phyloP scores from a whole-genome alignment of 2,113 vertebrate species.

The Mugil cephalus region DNA sequence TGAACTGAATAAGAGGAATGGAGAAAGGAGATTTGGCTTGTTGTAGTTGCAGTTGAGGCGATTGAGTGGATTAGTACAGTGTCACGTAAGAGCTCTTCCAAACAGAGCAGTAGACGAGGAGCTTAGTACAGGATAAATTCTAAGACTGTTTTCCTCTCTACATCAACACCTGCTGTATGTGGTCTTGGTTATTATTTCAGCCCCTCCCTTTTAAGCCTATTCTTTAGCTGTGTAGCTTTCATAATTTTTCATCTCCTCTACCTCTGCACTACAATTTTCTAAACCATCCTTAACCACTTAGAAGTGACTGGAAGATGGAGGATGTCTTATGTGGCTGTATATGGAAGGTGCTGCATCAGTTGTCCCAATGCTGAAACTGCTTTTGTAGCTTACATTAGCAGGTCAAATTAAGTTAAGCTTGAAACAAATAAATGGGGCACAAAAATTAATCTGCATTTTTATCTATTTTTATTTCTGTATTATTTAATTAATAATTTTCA shows the following conservation, averaged over 20 bases:
- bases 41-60: constrained; percentile 5
- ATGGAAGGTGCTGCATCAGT: constrained; percentile 12
- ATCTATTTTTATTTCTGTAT: no score
- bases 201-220: not conserved
- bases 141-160: no score
- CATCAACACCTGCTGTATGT: not conserved
- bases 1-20: not conserved
- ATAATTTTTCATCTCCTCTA: not conserved
- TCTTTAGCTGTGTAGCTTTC: not conserved
- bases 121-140: not conserved
- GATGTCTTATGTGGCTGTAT: not conserved
- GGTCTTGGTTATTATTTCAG: not conserved
- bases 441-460: no score
- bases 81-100: constrained; percentile 6
- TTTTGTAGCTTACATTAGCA: constrained; percentile 36
- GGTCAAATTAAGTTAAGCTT: constrained; percentile 9
- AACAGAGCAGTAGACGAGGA: not conserved
- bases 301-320: not conserved
- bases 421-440: no score
- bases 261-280: not conserved
- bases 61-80: constrained; percentile 4
- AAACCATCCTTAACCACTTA: not conserved
- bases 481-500: no score
- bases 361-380: constrained; percentile 27
- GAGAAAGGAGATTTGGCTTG: not conserved